Percentiles rank a stretch among this genome's conserved stretches.
Conservation (phyloP, 2,797 vertebrate genomes). For the Cetoscarus ocellatus region DNA sequence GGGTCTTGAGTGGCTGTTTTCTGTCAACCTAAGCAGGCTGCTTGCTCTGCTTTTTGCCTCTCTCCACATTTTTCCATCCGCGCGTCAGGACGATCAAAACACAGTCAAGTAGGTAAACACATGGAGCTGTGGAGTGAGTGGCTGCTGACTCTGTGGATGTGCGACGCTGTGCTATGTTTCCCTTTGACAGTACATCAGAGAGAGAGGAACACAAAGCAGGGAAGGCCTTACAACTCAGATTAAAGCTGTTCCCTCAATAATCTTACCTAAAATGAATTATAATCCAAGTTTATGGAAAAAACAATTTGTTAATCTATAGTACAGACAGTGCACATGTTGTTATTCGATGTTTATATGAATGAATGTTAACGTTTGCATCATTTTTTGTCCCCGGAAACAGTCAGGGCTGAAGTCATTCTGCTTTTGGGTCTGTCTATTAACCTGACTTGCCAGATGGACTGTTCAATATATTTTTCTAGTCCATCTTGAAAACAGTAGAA, state of each 20-base stretch:
- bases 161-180: constrained; percentile 25
- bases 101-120: constrained; percentile 52
- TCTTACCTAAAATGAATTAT: too few species aligned
- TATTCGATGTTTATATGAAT: not conserved
- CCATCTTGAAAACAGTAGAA: too few species aligned
- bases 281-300: too few species aligned
- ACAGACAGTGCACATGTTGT: too few species aligned
- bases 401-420: too few species aligned
- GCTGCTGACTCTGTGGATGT: constrained; percentile 43
- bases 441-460: too few species aligned
- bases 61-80: constrained; percentile 24
- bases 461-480: too few species aligned
- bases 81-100: constrained; percentile 61
- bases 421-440: too few species aligned
- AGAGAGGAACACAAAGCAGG: constrained; percentile 7
- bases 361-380: not conserved
- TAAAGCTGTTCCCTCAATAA: constrained; percentile 18
- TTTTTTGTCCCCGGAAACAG: too few species aligned
- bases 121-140: constrained; percentile 22
- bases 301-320: too few species aligned
- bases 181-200: constrained; percentile 34
- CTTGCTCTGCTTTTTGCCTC: constrained; percentile 36
- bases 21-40: constrained; percentile 53
- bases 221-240: not conserved
- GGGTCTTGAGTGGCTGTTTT: constrained; percentile 38